Base-by-base conservation (phyloP, 2,888 invertebrate genomes). In the Chironomus riparius region DNA sequence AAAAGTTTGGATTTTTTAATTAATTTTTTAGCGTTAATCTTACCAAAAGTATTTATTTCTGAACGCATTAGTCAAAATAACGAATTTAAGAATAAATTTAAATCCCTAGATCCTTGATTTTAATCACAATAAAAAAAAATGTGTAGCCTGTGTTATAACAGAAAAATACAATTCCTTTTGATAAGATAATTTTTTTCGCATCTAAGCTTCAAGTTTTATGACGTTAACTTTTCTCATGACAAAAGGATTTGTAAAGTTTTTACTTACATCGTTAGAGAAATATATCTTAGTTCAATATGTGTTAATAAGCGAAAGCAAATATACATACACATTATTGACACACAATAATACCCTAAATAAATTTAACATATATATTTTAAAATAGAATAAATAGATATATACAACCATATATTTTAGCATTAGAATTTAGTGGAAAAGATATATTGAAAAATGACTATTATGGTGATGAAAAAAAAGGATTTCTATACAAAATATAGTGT, bases 391-490 rank as follows among this genome's bases (percentile, higher is more conserved):
- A 38, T 38, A 38, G 7, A 38, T 38, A 38, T 38, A 38, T 38
- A 38, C 38, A 38, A 10, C 7, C 10, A 38, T 24, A 68, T 68
- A 68, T 28, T 68, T 68, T 68, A 68, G 68, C 28, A 47, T 69
- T 69, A 68, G 21, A 38, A 38, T 38, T 10, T 38, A 38, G 38
- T 38, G 10, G 10, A 38, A 38, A 38, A 38, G 38, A 38, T 38
- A 38, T 38, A 38, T 38, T 38, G 38, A 38, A 38, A 69, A 47
- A 12, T 47, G 47, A 38, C 47, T 69, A 15, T 18, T 47, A 38
- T n/a, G 47, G 69, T 69, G 69, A 69, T 28, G 69, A 69, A 18
- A 18, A 13, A n/a, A 68, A 24, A n/a, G 62, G 62, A 62, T 62
- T 62, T 62, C 15, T 62, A 62, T 62, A 38, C 38, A 10, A 38